These are phyloP conservation scores for Autographa gamma DNA, from an alignment of 2,888 invertebrate species.

Conservation along the genomic window DNA sequence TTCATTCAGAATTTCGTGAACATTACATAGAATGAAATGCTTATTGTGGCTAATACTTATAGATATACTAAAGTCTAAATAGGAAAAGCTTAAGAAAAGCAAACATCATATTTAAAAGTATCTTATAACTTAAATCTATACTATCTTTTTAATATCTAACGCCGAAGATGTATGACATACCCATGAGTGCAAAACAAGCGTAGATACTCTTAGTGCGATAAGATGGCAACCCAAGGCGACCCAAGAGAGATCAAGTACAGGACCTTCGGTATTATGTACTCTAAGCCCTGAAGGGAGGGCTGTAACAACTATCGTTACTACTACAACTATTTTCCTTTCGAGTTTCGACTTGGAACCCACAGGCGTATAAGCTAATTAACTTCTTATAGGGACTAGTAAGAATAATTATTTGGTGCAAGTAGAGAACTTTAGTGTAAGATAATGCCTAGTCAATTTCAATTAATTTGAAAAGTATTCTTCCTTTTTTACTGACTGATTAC, in stretches of 20 bases:
- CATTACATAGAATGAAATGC: too few relatives aligned
- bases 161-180: not conserved
- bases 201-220: not conserved
- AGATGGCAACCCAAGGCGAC: conserved; percentile 4
- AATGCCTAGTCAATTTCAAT: too few relatives aligned
- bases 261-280: not conserved
- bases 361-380: not conserved
- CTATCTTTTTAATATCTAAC: too few relatives aligned
- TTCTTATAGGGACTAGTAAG: not conserved
- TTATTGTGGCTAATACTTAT: too few relatives aligned
- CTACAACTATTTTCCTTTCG: not conserved
- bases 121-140: too few relatives aligned
- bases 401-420: too few relatives aligned
- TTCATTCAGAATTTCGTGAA: not conserved
- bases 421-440: too few relatives aligned
- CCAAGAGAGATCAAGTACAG: conserved; percentile 3
- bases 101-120: too few relatives aligned
- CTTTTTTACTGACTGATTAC: too few relatives aligned
- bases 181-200: not conserved
- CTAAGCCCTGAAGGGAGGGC: not conserved
- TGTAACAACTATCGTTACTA: not conserved
- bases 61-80: too few relatives aligned
- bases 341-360: not conserved
- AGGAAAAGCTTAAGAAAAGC: too few relatives aligned
- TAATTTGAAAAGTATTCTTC: too few relatives aligned